A percentile compares a stretch with the other conserved stretches of the same genome.
These are phyloP conservation scores for Halocynthia aurantium DNA, from an alignment of 23 tunicate species.

Conservation along the genomic window DNA sequence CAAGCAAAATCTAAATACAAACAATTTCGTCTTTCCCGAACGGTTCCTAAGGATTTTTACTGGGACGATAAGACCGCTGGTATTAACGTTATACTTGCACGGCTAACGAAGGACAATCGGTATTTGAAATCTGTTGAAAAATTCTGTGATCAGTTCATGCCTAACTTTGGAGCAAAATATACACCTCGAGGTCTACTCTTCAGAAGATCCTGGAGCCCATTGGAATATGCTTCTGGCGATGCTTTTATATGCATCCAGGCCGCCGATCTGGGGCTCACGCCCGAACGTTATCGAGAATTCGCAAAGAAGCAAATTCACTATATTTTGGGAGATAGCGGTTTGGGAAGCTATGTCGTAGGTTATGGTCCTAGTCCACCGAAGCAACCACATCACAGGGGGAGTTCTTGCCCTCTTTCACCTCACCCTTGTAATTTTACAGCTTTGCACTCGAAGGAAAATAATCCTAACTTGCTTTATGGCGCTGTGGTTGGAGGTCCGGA, in stretches of 20 bases:
- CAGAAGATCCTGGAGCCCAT: slow-evolving; percentile 52
- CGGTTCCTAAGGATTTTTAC: slow-evolving; percentile 36
- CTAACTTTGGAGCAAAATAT: slow-evolving; percentile 24
- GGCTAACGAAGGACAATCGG: slow-evolving; percentile 32
- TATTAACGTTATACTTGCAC: slow-evolving; percentile 65
- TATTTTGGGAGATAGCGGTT: slow-evolving; percentile 89
- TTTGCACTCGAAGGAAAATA: slow-evolving; percentile 25
- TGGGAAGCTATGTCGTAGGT: slow-evolving; percentile 85
- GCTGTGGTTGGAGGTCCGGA: slow-evolving; percentile 91
- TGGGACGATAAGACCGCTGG: slow-evolving; percentile 93
- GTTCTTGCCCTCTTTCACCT: slow-evolving; percentile 81
- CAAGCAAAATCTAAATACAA: slow-evolving; percentile 31
- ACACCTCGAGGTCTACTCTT: slow-evolving; percentile 76
- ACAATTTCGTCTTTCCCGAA: slow-evolving; percentile 15
- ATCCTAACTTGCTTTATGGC: slow-evolving; percentile 59
- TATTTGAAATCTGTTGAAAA: slow-evolving; percentile 25
- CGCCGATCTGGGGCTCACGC: slow-evolving; percentile 62
- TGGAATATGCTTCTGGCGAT: slow-evolving; percentile 82
- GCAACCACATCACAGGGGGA: slow-evolving; percentile 87
- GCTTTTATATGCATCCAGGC: slow-evolving; percentile 76
- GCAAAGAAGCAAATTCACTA: slow-evolving; percentile 79
- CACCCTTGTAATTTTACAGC: slow-evolving; percentile 51
- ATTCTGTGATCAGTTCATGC: slow-evolving; percentile 77
- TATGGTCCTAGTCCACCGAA: slow-evolving; percentile 95
- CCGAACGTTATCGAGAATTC: slow-evolving; percentile 57